Base-by-base conservation (phyloP, 1,140 invertebrate genomes). In the Oedothorax gibbosus region DNA sequence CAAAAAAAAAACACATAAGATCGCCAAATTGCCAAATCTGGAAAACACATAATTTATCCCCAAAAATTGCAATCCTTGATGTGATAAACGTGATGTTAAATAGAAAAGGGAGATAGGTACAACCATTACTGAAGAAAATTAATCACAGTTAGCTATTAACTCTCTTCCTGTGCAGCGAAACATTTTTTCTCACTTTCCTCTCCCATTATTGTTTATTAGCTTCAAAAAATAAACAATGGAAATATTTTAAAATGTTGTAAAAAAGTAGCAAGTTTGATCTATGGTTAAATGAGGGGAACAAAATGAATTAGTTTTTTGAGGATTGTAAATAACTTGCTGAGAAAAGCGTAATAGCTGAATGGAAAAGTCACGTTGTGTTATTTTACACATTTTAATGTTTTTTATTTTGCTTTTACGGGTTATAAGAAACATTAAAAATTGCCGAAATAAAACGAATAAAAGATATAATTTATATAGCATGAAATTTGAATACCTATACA, bases 111-210 rank as follows among this genome's bases (percentile, higher is more conserved):
- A 73, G 54, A 56, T 56, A 56, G 51, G 71, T 50, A 57, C 54
- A 73, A 54, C 54, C 71, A 73, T 73, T 73, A 56, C 54, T 20
- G 53, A 73, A 20, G 18, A 73, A 73, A 73, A 73, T 73, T 51
- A 73, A 73, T 73, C 71, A 73, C 71, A 73, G 71, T 57, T 73
- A 21, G 35, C 71, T 73, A 73, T 73, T 73, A 73, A 57, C 71
- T 56, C 71, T 57, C 51, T 73, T n/a, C 71, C 57, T 50, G 53
- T 54, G 57, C 57, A 56, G 49, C 18, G 21, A 54, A 2, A 6
- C 11, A 1, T 62, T 77, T 76, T 60, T 57, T 18, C n/a, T n/a
- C 18, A n/a, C 15, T 20, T 51, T 49, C 14, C 15, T 64, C 9
- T 64, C n/a, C 35, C 57, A n/a, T 51, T 49, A 75, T 60, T 75